phyloP scores from a whole-genome alignment of 2,113 vertebrate genomes.

The Psettodes erumei region DNA sequence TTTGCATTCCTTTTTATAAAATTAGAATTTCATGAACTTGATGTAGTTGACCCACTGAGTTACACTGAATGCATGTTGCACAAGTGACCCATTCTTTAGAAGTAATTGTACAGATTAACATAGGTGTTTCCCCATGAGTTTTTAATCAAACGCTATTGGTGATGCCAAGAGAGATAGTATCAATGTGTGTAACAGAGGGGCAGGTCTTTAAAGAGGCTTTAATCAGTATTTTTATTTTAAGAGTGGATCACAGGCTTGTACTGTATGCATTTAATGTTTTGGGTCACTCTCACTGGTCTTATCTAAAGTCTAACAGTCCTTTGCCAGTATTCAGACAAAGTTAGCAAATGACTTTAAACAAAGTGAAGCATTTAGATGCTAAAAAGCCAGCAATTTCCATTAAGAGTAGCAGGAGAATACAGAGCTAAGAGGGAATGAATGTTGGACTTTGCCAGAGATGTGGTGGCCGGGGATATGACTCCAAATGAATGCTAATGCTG shows the following conservation, averaged over 20 bases:
- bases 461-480: too few species aligned
- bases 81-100: background rate
- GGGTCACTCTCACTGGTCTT: background rate
- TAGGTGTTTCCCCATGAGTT: constrained; percentile 12
- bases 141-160: constrained; percentile 6
- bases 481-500: background rate
- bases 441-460: background rate
- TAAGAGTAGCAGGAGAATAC: background rate
- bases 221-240: background rate
- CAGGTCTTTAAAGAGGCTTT: background rate
- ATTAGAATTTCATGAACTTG: background rate
- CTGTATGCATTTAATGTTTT: too few species aligned
- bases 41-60: background rate
- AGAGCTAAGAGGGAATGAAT: too few species aligned
- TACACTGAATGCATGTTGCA: background rate
- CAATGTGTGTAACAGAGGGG: background rate
- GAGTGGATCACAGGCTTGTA: background rate
- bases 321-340: background rate
- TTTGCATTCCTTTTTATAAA: background rate
- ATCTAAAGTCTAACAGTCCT: background rate
- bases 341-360: background rate
- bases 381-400: background rate
- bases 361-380: background rate
- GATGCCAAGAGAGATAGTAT: background rate
- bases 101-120: background rate